Percentiles rank a stretch among this genome's conserved stretches.
These are phyloP conservation scores for Noctua pronuba DNA, from an alignment of 2,888 invertebrate species.

Conservation along the genomic window DNA sequence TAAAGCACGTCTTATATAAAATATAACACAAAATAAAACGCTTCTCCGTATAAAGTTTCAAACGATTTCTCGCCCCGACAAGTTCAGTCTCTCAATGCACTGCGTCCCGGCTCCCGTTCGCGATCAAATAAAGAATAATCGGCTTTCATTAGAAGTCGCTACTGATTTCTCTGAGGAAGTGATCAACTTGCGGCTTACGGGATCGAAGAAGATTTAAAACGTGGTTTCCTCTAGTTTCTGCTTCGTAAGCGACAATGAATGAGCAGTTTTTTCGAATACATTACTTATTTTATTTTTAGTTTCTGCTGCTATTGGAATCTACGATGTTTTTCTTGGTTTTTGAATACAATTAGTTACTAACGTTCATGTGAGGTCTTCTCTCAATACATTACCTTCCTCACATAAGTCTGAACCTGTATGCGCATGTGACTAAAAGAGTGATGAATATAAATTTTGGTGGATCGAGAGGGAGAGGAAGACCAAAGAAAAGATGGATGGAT, in stretches of 20 bases:
- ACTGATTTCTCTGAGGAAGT: constrained; percentile 75
- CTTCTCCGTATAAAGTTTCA: constrained; percentile 47
- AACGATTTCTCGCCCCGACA: constrained; percentile 61
- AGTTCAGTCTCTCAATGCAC: constrained; percentile 60
- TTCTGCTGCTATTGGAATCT: constrained; percentile 2
- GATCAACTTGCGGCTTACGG: constrained; percentile 71
- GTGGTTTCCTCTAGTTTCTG: constrained; percentile 64
- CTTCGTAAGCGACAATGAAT: constrained; percentile 56
- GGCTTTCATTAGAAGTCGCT: constrained; percentile 75
- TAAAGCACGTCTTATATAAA: constrained; percentile 17
- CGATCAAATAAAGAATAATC: constrained; percentile 75
- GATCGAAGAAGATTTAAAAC: constrained; percentile 71
- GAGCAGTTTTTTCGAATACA: constrained; percentile 40
- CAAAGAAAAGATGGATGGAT: too few relatives aligned
- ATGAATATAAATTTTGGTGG: too few relatives aligned
- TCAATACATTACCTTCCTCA: too few relatives aligned
- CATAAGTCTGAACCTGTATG: neutral
- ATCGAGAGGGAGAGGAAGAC: too few relatives aligned
- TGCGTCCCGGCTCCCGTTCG: constrained; percentile 58
- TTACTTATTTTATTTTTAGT: neutral
- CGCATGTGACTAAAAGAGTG: too few relatives aligned
- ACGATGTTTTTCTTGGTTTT: neutral
- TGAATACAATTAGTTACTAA: neutral
- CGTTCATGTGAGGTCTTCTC: neutral
- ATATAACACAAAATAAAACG: constrained; percentile 46